These are phyloP conservation scores for Leuctra nigra DNA, from an alignment of 2,888 invertebrate species.

Conservation along the genomic window DNA sequence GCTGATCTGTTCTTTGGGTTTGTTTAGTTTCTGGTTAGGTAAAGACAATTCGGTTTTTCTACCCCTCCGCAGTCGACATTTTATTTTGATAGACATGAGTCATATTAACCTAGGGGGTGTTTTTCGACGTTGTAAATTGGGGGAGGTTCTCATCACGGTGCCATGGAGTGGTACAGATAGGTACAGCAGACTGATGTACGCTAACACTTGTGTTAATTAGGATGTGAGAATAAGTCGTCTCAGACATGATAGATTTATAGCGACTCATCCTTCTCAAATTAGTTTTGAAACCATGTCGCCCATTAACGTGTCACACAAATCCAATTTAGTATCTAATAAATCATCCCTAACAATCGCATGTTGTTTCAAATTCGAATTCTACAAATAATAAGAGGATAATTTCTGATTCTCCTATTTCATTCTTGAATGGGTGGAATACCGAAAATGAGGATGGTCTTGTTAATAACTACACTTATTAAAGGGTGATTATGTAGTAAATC, in stretches of 20 bases:
- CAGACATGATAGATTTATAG: constrained; percentile 3
- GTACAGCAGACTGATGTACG: neutral
- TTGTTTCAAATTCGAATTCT: neutral
- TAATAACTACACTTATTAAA: too few relatives aligned
- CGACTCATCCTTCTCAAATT: neutral
- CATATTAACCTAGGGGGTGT: constrained; percentile 4
- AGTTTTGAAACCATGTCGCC: constrained; percentile 2
- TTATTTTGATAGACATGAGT: constrained; percentile 9
- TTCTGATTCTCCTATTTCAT: too few relatives aligned
- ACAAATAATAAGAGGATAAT: too few relatives aligned
- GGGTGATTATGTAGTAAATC: too few relatives aligned
- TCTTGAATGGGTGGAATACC: too few relatives aligned
- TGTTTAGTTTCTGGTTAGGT: constrained; percentile 25
- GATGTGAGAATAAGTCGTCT: constrained; percentile 6
- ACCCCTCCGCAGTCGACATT: neutral
- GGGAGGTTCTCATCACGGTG: neutral
- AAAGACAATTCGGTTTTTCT: constrained; percentile 14
- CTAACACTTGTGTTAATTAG: constrained; percentile 11
- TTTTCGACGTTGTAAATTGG: neutral
- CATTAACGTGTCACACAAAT: constrained; percentile 1
- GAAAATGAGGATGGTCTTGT: too few relatives aligned
- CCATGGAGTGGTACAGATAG: neutral
- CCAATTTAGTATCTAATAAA: constrained; percentile 8
- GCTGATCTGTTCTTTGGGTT: constrained; percentile 25
- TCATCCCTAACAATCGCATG: constrained; percentile 5